Conservation (phyloP, 2,888 invertebrate genomes). For the Pyrrhia umbra region DNA sequence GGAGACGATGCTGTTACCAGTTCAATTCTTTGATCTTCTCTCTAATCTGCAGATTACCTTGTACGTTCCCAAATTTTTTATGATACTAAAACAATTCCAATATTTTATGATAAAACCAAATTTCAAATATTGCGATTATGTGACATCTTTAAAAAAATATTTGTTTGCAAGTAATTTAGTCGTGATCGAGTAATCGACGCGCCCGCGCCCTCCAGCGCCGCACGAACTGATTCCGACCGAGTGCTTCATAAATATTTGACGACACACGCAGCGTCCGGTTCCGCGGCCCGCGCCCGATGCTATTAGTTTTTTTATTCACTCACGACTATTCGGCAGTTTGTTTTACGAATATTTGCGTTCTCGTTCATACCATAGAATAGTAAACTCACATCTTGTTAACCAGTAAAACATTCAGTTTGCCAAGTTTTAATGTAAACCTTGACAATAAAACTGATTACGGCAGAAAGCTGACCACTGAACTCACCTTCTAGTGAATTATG, state of each 20-base stretch:
- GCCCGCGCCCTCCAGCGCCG: background rate
- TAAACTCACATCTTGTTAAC: background rate
- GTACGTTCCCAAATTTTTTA: too few relatives aligned
- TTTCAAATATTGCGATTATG: too few relatives aligned
- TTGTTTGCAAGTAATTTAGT: background rate
- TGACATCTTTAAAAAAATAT: background rate
- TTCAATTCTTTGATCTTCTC: too few relatives aligned
- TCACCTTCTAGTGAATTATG: too few relatives aligned
- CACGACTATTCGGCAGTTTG: constrained; percentile 18
- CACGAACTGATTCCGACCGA: constrained; percentile 65
- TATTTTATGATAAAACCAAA: too few relatives aligned
- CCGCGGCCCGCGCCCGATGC: constrained; percentile 40
- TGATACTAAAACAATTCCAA: too few relatives aligned
- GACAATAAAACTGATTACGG: too few relatives aligned
- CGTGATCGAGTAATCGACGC: background rate
- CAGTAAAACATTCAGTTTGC: background rate
- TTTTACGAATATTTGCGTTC: constrained; percentile 14
- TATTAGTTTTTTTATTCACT: constrained; percentile 36
- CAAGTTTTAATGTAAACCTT: background rate
- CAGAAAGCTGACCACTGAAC: too few relatives aligned
- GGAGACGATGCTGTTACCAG: too few relatives aligned
- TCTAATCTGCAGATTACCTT: too few relatives aligned
- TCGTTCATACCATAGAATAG: constrained; percentile 10
- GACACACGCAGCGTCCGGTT: constrained; percentile 65
- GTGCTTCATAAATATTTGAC: constrained; percentile 80